Evolutionary conservation across 2,113 vertebrate species (phyloP), one percentile per base, ranked within the genome.

Genomic region (Thryonomys swinderianus): DNA sequence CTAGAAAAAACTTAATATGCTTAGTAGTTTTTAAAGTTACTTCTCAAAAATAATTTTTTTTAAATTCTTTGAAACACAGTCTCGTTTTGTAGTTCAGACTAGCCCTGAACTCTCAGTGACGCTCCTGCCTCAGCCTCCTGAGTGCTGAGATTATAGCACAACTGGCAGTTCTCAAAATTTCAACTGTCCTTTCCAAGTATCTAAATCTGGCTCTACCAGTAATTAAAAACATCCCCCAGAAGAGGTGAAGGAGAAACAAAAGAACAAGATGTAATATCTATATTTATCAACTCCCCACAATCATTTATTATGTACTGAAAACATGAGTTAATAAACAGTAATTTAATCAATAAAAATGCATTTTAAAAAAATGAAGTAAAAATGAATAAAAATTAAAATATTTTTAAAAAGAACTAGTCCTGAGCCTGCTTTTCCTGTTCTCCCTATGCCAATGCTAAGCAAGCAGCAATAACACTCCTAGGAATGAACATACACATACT

Each of bases 1-100:
- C 95, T 10, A 86, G 3, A 93, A 62, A 96, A 96, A 34, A 87
- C 23, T 53, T 94, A 96, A 92, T 48, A 42, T 6, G 86, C 17
- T 20, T 37, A 73, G 18, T n/a, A 89, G 81, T 61, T 64, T 85
- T 95, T 80, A 81, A 91, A 92, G 48, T 95, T 91, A 95, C 13
- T 92, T 86, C 79, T 96, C 66, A 92, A 69, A 59, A n/a, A 76
- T 0, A 48, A 14, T 14, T 42, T 40, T 71, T 71, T 20, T 51
- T 64, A 9, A 32, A 7, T 14, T 45, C 27, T 74, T 45, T 74
- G 23, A 76, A 14, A 76, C 27, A 48, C 12, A 27, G 45, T 51
- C 27, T 32, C 16, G 30, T 14, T 51, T 30, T 32, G 45, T 17
- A 76, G 27, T 51, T 32, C 73, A 78, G 74, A 9, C 17, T 53